Conservation (phyloP, 2,797 vertebrate genomes). For the Nyctibius grandis region DNA sequence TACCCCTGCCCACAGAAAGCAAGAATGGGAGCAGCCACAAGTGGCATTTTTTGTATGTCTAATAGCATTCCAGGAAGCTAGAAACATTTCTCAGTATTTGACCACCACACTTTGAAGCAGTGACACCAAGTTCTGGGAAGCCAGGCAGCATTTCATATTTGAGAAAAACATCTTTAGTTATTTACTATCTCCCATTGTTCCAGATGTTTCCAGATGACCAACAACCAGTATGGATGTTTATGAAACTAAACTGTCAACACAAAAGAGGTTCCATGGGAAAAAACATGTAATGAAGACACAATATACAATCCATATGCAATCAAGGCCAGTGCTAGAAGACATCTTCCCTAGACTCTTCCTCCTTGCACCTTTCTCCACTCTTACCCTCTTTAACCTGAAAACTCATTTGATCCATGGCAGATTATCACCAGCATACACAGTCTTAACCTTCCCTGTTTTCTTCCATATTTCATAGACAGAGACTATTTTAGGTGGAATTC, state of each 20-base stretch:
- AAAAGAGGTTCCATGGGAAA: not conserved
- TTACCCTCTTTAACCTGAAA: not conserved
- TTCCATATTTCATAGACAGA: not conserved
- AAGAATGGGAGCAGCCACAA: not conserved
- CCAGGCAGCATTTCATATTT: not conserved
- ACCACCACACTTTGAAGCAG: not conserved
- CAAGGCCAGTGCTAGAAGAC: not conserved
- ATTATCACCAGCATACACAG: not conserved
- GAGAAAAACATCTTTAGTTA: not conserved
- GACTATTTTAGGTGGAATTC: not conserved
- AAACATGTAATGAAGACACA: not conserved
- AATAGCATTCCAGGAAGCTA: not conserved
- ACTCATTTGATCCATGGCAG: not conserved
- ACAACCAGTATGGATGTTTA: not conserved
- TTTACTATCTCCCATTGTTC: not conserved
- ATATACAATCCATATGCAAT: not conserved
- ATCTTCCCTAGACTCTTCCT: not conserved
- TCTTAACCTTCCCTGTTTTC: not conserved
- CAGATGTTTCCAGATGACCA: not conserved
- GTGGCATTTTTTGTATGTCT: not conserved
- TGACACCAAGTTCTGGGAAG: not conserved
- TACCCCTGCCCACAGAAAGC: not conserved
- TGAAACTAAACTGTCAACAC: not conserved
- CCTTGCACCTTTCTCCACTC: not conserved
- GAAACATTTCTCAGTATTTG: not conserved